Base-by-base conservation (phyloP, 1,140 invertebrate genomes). In the Caerostris darwini region DNA sequence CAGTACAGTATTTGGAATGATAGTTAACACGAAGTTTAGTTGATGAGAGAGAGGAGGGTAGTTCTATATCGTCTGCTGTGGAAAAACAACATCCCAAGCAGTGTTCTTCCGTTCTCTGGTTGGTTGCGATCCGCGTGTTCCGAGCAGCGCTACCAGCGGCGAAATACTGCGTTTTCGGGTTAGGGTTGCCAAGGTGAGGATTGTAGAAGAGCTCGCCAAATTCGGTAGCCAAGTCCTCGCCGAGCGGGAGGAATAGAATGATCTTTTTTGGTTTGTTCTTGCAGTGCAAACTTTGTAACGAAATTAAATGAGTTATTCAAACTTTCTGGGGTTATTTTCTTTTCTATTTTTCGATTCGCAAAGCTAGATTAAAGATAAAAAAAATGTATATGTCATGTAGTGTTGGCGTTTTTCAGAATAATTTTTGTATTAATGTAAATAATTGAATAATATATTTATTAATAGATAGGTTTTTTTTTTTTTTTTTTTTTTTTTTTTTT, bases 11-110 rank as follows among this genome's bases (percentile, higher is more conserved):
- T 53, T 14, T 34, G 10, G 19, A 34, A 12, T 50, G 71, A 50
- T 77, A 53, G 50, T 77, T 77, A 77, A 12, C 12, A 50, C 71
- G 71, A 53, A 77, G 71, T 77, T 77, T 34, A 34, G 50, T 12
- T 12, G 34, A 50, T 12, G 19, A 50, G 53, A 77, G 7, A 19
- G 19, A 77, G 71, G 53, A 8, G 12, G 71, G 34, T 77, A 77
- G 19, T 85, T 50, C 56, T 58, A 85, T 19, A 57, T 85, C 83
- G 90, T 61, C 90, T 67, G 92, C 56, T 77, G 8, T 87, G 67
- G 83, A 93, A 93, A 93, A 93, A 93, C 92, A 93, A 93, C 92
- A 93, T 93, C 83, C 82, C 90, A 83, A 92, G 90, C 90, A 77
- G 58, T 82, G 90, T 83, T 93, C 85, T 93, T 59, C 69, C 58